Base-by-base conservation (phyloP, 2,113 vertebrate genomes). In the Phaetusa simplex region DNA sequence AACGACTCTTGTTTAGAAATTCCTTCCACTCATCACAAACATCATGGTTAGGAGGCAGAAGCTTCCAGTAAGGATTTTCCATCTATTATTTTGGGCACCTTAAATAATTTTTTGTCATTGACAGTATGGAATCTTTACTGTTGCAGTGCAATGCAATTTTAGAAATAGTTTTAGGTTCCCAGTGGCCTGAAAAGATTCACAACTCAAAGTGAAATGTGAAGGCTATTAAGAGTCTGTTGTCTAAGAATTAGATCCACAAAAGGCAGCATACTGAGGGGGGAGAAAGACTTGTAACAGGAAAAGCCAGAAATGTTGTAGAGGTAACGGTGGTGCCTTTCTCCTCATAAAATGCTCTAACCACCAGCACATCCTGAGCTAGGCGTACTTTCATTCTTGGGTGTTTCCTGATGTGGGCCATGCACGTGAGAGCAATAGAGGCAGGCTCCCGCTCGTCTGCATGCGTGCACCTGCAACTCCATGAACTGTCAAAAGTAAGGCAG, bases 381-480 rank as follows among this genome's bases (percentile, higher is more conserved):
- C 0, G 2, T 56, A 36, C 61, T 72, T 82, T 79, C 34, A 15
- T 52, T 69, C 38, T 45, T 52, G 9, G 9, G 8, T 55, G 9
- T 64, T 81, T 81, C 38, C 34, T 74, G 26, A 53, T 22, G 58
- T 65, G 43, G 38, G 26, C 29, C 5, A 0, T 34, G 21, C 27
- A n/a, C 19, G 18, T 0, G 1, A 43, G 13, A 56, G 21, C 0
- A 1, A 56, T 5, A 27, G 24, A 86, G 19, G 10, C 23, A 81
- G 29, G 4, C 12, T 4, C 8, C 16, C 0, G 0, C 23, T 32
- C 59, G 7, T 15, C 17, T 72, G 45, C 17, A 14, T 1, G 2
- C 36, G 29, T 45, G 10, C 11, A 45, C 14, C 4, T 45, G 36
- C 62, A 74, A 52, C 24, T n/a, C 8, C 12, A 45, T 38, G 17